Base-by-base conservation (phyloP, 2,797 vertebrate species). In the Rhabdomys pumilio region DNA sequence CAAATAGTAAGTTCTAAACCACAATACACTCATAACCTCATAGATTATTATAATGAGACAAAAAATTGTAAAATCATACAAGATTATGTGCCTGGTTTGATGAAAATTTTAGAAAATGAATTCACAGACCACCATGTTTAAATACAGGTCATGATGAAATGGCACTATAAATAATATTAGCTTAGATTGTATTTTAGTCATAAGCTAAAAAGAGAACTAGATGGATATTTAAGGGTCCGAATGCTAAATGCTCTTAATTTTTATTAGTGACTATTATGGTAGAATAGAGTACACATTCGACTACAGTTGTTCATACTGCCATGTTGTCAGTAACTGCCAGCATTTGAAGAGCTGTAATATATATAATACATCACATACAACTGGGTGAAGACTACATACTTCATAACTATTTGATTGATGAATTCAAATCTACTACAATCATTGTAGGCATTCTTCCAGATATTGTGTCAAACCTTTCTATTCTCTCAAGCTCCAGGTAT, bases 311-410 rank as follows among this genome's bases (percentile, higher is more conserved):
- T 77, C 41, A 76, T 72, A 53, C 38, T 82, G 41, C 72, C 87
- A 94, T 89, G 65, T 87, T 96, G 91, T 82, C 79, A 97, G 47
- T 26, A 86, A 83, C 50, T 69, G 26, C 47, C 12, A 90, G 61
- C 3, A 57, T 57, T 96, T 93, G 87, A 65, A 97, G 85, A 84
- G 59, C 89, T 50, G 47, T 94, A 96, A 69, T 88, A 87, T 63
- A 69, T 88, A 87, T 63, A 93, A 82, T 88, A 89, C 67, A 31
- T 59, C 59, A 73, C 67, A 22, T 8, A 80, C 26, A 22, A 55
- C 1, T 69, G 84, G 84, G 50, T 90, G 92, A 82, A 76, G 22
- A 50, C 67, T 69, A 92, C 61, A 72, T 97, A 63, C 9, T 93
- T 38, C 63, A 82, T 90, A 90, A 94, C 83, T 81, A 79, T 47